These are phyloP conservation scores for Leuciscus idus DNA, from an alignment of 2,113 vertebrate genomes.

Conservation along the genomic window DNA sequence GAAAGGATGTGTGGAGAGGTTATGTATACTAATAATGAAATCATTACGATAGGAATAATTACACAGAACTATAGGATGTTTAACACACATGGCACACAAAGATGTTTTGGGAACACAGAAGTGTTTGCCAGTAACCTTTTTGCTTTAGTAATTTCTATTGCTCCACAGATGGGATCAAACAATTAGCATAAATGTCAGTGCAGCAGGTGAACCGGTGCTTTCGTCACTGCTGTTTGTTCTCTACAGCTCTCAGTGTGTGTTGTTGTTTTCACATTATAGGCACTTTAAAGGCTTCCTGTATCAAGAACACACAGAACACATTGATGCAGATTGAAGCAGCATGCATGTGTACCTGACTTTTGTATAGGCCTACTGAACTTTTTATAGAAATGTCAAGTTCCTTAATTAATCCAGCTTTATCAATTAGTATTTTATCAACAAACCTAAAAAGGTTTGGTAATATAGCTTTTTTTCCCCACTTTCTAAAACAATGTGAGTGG, in stretches of 20 bases:
- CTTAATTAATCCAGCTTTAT: slow-evolving; percentile 5
- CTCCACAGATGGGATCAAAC: slow-evolving; percentile 28
- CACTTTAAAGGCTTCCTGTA: background rate
- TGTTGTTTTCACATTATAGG: slow-evolving; percentile 1
- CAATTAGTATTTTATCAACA: background rate
- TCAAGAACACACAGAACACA: background rate
- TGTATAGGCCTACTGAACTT: background rate
- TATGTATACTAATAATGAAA: slow-evolving; percentile 43
- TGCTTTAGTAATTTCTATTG: slow-evolving; percentile 27
- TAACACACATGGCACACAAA: background rate
- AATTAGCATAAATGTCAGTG: slow-evolving; percentile 43
- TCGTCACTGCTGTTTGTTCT: background rate
- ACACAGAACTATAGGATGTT: background rate
- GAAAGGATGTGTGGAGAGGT: slow-evolving; percentile 9
- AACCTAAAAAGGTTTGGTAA: background rate
- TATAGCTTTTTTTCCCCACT: background rate
- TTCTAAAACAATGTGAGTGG: background rate
- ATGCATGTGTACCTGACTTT: background rate
- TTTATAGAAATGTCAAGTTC: background rate
- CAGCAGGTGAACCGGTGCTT: background rate
- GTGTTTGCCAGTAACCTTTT: slow-evolving; percentile 15
- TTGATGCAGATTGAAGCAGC: background rate
- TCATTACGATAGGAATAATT: slow-evolving; percentile 31
- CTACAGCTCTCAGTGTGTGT: background rate
- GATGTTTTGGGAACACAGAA: background rate